Percentiles rank a stretch among this genome's conserved stretches.
Conservation (phyloP, 2,113 vertebrate genomes). For the Mellivora capensis region DNA sequence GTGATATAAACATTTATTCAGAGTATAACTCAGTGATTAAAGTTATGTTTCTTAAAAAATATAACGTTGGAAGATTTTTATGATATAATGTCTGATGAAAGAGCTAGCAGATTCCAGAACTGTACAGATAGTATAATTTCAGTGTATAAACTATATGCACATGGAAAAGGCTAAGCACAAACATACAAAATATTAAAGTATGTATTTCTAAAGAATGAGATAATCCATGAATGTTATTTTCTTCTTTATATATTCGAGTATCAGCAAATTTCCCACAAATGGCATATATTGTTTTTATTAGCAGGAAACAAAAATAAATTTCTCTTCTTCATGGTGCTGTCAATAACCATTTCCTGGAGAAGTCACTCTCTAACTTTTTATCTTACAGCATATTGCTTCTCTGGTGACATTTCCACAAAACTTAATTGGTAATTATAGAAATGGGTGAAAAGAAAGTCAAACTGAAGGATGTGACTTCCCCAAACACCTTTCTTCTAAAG, state of each 20-base stretch:
- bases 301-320: neutral
- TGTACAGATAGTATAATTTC: neutral
- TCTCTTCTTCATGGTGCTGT: neutral
- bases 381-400: neutral
- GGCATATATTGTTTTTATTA: neutral
- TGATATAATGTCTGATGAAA: neutral
- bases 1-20: neutral
- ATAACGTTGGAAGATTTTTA: neutral
- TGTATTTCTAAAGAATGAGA: neutral
- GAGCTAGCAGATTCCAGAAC: neutral
- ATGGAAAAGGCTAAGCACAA: neutral
- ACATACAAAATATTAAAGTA: neutral
- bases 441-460: neutral
- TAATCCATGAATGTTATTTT: neutral
- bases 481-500: neutral
- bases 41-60: neutral
- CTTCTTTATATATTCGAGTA: neutral
- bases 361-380: neutral
- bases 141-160: neutral
- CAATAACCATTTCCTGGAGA: neutral
- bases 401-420: neutral
- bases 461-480: neutral
- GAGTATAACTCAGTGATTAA: constrained; percentile 7
- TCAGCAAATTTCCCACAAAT: neutral
- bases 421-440: neutral